phyloP scores from a whole-genome alignment of 1,140 invertebrate genomes.

The Drosophila virilis region DNA sequence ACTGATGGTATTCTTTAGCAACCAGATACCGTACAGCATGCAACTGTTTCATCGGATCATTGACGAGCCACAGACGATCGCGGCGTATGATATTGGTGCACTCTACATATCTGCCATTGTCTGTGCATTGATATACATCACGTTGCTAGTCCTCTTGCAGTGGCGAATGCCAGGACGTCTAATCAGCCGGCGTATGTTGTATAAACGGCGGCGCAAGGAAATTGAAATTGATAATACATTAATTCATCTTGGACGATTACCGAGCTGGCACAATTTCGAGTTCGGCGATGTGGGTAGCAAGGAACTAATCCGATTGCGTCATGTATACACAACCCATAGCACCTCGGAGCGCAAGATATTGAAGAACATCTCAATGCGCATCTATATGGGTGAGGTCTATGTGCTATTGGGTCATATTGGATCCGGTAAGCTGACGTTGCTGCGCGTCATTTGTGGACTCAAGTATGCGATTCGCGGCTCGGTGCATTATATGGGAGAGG shows the following conservation, averaged over 20 bases:
- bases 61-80: constrained; percentile 6
- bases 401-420: constrained; percentile 91
- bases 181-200: constrained; percentile 46
- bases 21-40: constrained; percentile 61
- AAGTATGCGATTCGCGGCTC: constrained; percentile 85
- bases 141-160: constrained; percentile 44
- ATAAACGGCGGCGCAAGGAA: constrained; percentile 16
- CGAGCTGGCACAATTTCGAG: constrained; percentile 65
- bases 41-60: constrained; percentile 37
- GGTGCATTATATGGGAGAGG: constrained; percentile 30
- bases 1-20: constrained; percentile 62
- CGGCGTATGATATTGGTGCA: constrained; percentile 14
- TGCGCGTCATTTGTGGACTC: constrained; percentile 92
- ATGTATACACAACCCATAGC: constrained; percentile 49
- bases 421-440: constrained; percentile 89
- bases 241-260: constrained; percentile 26
- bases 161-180: constrained; percentile 55
- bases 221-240: not conserved
- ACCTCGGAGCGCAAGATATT: constrained; percentile 86
- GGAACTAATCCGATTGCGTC: constrained; percentile 54
- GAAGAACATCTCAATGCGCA: constrained; percentile 88
- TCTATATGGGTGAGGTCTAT: constrained; percentile 87
- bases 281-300: constrained; percentile 56
- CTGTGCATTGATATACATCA: constrained; percentile 23
- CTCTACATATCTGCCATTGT: constrained; percentile 37